phyloP scores from a whole-genome alignment of 2,888 invertebrate species.

The Macrosoma leucophasiata region DNA sequence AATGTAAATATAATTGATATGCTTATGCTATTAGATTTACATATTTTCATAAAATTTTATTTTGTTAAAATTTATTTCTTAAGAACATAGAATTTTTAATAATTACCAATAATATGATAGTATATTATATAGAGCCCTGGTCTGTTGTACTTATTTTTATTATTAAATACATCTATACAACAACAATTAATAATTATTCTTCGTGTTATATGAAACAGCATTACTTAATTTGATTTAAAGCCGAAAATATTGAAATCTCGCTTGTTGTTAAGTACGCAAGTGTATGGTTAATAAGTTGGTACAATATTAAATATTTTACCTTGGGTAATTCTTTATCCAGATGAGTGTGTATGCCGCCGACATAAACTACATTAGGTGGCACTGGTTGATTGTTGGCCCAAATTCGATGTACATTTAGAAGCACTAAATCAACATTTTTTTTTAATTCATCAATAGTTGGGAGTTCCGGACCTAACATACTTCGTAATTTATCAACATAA shows the following conservation, averaged over 20 bases:
- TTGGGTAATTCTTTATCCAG: constrained; percentile 29
- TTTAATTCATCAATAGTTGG: constrained; percentile 27
- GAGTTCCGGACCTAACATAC: constrained; percentile 25
- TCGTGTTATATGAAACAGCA: no score
- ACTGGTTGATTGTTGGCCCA: constrained; percentile 36
- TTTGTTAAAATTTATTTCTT: no score
- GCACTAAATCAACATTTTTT: constrained; percentile 38
- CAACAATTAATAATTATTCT: no score
- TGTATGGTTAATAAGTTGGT: no score
- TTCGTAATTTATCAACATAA: constrained; percentile 24
- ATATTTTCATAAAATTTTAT: no score
- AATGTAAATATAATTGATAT: no score
- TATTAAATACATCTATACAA: no score
- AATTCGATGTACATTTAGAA: constrained; percentile 34
- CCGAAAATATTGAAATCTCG: constrained; percentile 8
- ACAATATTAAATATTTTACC: constrained; percentile 26
- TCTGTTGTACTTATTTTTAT: no score
- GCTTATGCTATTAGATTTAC: no score
- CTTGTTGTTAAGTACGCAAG: constrained; percentile 1
- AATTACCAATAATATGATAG: no score
- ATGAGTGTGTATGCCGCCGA: constrained; percentile 36
- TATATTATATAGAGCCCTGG: no score
- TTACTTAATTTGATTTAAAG: neutral
- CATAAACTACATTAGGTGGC: constrained; percentile 34
- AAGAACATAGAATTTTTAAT: constrained; percentile 10